Evolutionary conservation across 2,797 vertebrate genomes (phyloP), one percentile per base, ranked within the genome.

Genomic region (Sardinella longiceps): DNA sequence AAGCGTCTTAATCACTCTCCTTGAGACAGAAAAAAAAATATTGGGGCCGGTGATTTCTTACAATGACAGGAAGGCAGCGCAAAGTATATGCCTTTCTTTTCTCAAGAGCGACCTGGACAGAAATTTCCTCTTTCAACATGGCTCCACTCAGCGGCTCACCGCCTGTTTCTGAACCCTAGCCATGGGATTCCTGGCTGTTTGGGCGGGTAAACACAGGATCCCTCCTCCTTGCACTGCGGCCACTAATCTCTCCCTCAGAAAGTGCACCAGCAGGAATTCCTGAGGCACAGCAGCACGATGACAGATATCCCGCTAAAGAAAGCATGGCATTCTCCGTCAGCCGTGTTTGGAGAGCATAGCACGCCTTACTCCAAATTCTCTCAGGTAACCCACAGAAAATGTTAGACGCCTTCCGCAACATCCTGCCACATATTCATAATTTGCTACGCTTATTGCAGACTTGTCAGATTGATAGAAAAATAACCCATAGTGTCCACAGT

Each of bases 51-150:
- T 88, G 83, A 89, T 91, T 94, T 91, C 87, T 90, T 83, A 96
- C 95, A 96, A 94, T 94, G 39, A 85, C 91, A 95, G 95, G 94
- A 97, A 96, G 90, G 86, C 51, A 81, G 48, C 74, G 82, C 1
- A 82, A 80, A 90, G 83, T 83, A 87, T 43, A 82, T 84, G 86
- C 85, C 89, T 88, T 84, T 91, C 84, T 80, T 90, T 86, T 82
- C 85, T 70, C 74, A 81, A 91, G n/a, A 89, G 86, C 87, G 86
- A 91, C 86, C 80, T 84, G 56, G 87, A 86, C 81, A 89, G 88
- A 94, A 86, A 87, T 90, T 88, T 91, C 95, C 90, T 92, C 2
- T 7, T 56, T 86, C 56, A 83, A 92, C 90, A 91, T 74, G 66
- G 66, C 81, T 82, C 81, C n/a, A 82, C 89, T 25, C n/a, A 80